Evolutionary conservation across 2,113 vertebrate genomes (phyloP), one percentile per base, ranked within the genome.

Genomic region (Antidorcas marsupialis): DNA sequence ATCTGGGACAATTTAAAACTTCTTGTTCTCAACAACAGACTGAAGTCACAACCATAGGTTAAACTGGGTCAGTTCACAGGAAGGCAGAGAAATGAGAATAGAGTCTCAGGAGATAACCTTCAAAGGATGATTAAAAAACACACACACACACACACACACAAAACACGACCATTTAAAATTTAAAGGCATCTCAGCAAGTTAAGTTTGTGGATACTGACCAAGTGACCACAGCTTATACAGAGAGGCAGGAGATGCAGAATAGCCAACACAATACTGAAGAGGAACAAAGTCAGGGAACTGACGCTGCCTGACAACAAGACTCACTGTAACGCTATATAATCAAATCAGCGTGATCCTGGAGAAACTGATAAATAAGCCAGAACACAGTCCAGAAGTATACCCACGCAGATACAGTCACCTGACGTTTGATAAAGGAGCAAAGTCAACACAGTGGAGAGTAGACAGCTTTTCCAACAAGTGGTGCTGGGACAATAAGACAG

Each of bases 1-100:
- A 33, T 74, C 43, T 87, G 14, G 71, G 13, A 92, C 74, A 55
- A 91, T n/a, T 62, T 83, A 57, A 87, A 90, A 86, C 23, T 87
- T 81, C 59, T 23, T 53, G 3, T 10, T 39, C 28, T n/a, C 67
- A 28, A 1, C 25, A 2, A 81, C 7, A 50, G 15, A n/a, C 36
- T 45, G 1, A 10, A 87, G 39, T 45, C 59, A n/a, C 2, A 19
- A 83, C 23, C 28, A 57, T 5, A 76, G 33, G 33, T 23, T 30
- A 62, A 94, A 86, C 62, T 23, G n/a, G 89, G 45, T 71, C 83
- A 76, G 21, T 47, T 50, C n/a, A 88, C n/a, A 91, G 64, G 6
- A 91, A 95, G 83, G 83, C 2, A 87, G 91, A 93, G 30, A 62
- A 76, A 53, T 2, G 25, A 89, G 71, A 57, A 76, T 4, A 7